These are phyloP conservation scores for Drosophila rubida DNA, from an alignment of 2,888 invertebrate genomes.

Conservation along the genomic window DNA sequence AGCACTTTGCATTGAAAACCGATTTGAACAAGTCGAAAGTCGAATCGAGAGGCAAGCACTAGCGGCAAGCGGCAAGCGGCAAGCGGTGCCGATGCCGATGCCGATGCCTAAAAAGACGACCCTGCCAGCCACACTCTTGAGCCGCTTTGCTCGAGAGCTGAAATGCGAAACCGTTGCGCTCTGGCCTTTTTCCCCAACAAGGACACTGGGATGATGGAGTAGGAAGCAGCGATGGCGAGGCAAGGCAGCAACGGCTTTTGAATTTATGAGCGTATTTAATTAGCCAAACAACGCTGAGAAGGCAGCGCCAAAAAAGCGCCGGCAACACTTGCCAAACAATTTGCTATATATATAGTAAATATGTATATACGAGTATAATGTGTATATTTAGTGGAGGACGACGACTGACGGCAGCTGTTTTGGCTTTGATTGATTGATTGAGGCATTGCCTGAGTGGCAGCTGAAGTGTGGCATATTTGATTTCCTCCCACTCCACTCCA, in stretches of 20 bases:
- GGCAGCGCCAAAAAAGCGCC: constrained; percentile 24
- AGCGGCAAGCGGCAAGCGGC: too few species aligned
- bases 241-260: constrained; percentile 52
- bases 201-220: neutral
- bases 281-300: constrained; percentile 53
- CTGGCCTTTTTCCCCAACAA: constrained; percentile 33
- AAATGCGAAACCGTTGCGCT: constrained; percentile 45
- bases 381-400: neutral
- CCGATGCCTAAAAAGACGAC: too few species aligned
- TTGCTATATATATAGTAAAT: constrained; percentile 18
- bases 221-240: too few species aligned
- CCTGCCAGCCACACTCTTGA: constrained; percentile 25
- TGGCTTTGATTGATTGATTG: constrained; percentile 78
- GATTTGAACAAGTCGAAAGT: constrained; percentile 13
- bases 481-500: too few species aligned
- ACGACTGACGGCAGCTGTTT: constrained; percentile 54
- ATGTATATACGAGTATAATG: neutral
- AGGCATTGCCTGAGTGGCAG: constrained; percentile 77
- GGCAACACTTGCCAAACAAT: constrained; percentile 52
- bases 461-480: constrained; percentile 77
- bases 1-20: constrained; percentile 48
- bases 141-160: constrained; percentile 40
- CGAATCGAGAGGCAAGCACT: constrained; percentile 4
- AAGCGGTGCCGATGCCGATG: too few species aligned
- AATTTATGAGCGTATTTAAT: constrained; percentile 78